phyloP scores from a whole-genome alignment of 2,113 vertebrate genomes.

The Chaetodon trifascialis region DNA sequence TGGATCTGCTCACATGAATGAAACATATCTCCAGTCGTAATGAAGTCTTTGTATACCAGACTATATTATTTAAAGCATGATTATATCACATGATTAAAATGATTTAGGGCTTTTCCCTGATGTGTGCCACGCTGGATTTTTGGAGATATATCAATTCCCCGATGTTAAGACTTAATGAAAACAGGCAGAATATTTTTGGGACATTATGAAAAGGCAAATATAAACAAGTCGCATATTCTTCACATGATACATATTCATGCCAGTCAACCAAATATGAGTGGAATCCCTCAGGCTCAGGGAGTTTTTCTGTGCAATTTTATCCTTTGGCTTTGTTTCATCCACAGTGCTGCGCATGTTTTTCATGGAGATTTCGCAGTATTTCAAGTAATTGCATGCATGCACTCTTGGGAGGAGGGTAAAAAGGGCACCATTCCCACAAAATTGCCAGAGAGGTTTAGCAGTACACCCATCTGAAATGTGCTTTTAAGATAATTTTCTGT shows the following conservation, averaged over 20 bases:
- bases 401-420: constrained; percentile 40
- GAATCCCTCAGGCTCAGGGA: constrained; percentile 19
- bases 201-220: constrained; percentile 19
- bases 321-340: constrained; percentile 53
- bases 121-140: background rate
- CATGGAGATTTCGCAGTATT: constrained; percentile 61
- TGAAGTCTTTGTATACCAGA: constrained; percentile 7
- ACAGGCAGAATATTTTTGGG: background rate
- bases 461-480: constrained; percentile 32
- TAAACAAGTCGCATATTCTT: constrained; percentile 8
- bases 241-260: constrained; percentile 44
- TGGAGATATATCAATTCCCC: constrained; percentile 5
- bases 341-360: constrained; percentile 28
- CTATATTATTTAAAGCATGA: background rate
- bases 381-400: constrained; percentile 60
- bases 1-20: constrained; percentile 3
- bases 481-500: constrained; percentile 37
- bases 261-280: constrained; percentile 45
- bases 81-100: background rate
- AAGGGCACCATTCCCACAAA: constrained; percentile 35
- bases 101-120: background rate
- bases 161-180: background rate
- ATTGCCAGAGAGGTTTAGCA: constrained; percentile 34
- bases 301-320: constrained; percentile 38
- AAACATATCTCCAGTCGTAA: constrained; percentile 13